Evolutionary conservation across 2,888 invertebrate genomes (phyloP).

Genomic region (Gisinianus flammeolus): DNA sequence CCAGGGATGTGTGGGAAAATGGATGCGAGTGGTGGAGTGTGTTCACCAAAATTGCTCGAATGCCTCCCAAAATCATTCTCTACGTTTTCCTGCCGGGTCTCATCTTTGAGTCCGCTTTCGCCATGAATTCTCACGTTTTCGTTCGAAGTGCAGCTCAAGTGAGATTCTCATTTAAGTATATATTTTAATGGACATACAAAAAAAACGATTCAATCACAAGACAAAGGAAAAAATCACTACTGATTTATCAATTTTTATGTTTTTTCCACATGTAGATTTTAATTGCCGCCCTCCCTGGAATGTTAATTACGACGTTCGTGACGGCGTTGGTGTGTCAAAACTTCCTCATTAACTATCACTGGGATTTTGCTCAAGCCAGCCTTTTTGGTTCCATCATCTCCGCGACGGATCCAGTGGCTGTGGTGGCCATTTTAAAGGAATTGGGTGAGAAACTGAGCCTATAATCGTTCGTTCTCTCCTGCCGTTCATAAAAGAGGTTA

Average conservation of each 20-base stretch:
- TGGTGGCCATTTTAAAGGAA: conserved; percentile 63
- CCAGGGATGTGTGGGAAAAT: conserved; percentile 24
- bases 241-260: background rate
- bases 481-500: too few relatives aligned
- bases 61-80: conserved; percentile 55
- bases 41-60: conserved; percentile 57
- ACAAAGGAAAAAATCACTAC: background rate
- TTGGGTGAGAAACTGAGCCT: conserved; percentile 59
- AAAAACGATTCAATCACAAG: background rate
- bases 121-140: conserved; percentile 58
- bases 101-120: conserved; percentile 56
- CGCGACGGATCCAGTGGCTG: conserved; percentile 65
- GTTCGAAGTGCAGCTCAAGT: conserved; percentile 49
- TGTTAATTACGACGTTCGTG: conserved; percentile 54
- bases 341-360: conserved; percentile 59
- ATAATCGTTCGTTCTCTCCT: too few relatives aligned
- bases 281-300: conserved; percentile 55
- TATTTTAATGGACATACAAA: too few relatives aligned
- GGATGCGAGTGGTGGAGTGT: conserved; percentile 43
- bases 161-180: too few relatives aligned
- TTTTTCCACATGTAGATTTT: conserved; percentile 46
- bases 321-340: conserved; percentile 52
- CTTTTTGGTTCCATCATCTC: conserved; percentile 63
- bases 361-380: conserved; percentile 61
- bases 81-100: conserved; percentile 57